Evolutionary conservation across 2,113 vertebrate species (phyloP).

Genomic region (Malaclemys terrapin): DNA sequence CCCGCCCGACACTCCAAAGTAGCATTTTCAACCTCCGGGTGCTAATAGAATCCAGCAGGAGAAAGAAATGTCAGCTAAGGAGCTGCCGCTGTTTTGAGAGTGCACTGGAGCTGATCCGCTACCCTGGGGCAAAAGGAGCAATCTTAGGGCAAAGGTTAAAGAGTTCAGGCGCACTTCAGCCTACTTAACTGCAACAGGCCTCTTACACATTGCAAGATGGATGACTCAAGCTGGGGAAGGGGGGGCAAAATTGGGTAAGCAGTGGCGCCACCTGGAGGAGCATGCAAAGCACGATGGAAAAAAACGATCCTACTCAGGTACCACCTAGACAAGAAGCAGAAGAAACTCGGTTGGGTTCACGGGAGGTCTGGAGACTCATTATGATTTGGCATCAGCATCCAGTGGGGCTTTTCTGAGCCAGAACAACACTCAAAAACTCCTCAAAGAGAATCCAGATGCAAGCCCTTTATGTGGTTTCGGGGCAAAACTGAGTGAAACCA

Average conservation of each 20-base stretch:
- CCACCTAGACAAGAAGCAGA: background rate
- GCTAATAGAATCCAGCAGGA: slow-evolving; percentile 70
- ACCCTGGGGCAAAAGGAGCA: slow-evolving; percentile 67
- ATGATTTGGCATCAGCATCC: background rate
- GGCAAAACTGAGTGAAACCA: rapidly evolving
- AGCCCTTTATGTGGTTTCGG: background rate
- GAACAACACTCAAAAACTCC: background rate
- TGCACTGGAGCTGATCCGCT: slow-evolving; percentile 73
- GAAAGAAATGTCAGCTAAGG: slow-evolving; percentile 66
- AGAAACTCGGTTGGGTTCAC: background rate
- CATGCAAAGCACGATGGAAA: rapidly evolving
- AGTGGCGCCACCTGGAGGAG: background rate
- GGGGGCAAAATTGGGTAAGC: background rate
- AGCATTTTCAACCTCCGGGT: slow-evolving; percentile 64
- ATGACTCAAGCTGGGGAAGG: background rate
- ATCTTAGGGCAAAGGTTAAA: slow-evolving; percentile 74
- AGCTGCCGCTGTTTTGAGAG: slow-evolving; percentile 69
- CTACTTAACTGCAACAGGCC: slow-evolving; percentile 55
- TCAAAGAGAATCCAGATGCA: background rate
- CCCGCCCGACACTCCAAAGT: slow-evolving; percentile 56
- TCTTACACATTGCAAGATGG: slow-evolving; percentile 47
- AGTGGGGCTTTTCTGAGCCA: background rate
- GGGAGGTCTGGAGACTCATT: background rate
- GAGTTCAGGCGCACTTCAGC: slow-evolving; percentile 68
- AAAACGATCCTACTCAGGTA: background rate